These are phyloP conservation scores for Tragopan temminckii DNA, from an alignment of 2,797 vertebrate genomes.

Conservation along the genomic window DNA sequence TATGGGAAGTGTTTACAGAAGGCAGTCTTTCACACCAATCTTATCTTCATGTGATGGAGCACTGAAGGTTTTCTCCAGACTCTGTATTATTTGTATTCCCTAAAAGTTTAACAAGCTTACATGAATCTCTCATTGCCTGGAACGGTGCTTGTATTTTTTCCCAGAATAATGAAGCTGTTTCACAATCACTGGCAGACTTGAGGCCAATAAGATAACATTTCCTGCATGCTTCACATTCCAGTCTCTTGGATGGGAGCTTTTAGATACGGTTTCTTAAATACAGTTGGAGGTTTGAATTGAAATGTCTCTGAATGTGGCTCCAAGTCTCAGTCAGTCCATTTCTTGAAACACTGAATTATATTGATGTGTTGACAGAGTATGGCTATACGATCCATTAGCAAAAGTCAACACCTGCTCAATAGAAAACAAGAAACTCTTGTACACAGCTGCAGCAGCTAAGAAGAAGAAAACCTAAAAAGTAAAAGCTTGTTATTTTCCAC, in stretches of 20 bases:
- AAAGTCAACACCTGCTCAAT: conserved; percentile 26
- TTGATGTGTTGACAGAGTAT: conserved; percentile 44
- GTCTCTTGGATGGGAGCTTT: conserved; percentile 38
- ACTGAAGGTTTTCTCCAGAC: not conserved
- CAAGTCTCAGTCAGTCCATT: not conserved
- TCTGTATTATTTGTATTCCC: conserved; percentile 3
- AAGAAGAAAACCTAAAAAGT: not conserved
- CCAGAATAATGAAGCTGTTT: conserved; percentile 62
- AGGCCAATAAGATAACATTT: conserved; percentile 71
- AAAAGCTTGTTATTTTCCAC: not conserved
- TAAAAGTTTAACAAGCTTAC: conserved; percentile 34
- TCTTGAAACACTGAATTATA: conserved; percentile 28
- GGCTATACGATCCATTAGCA: conserved; percentile 35
- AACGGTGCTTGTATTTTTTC: conserved; percentile 45
- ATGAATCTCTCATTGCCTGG: conserved; percentile 34
- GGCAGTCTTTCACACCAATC: not conserved
- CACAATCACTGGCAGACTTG: conserved; percentile 58
- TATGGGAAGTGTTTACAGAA: not conserved
- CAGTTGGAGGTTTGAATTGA: conserved; percentile 35
- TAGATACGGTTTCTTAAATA: conserved; percentile 50
- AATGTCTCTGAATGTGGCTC: not conserved
- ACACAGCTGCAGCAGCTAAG: not conserved
- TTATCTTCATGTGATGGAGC: not conserved
- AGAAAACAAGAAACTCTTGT: not conserved
- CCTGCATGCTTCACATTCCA: conserved; percentile 65